These are phyloP conservation scores for Labeo calbasu DNA, from an alignment of 2,797 vertebrate genomes.

Conservation along the genomic window DNA sequence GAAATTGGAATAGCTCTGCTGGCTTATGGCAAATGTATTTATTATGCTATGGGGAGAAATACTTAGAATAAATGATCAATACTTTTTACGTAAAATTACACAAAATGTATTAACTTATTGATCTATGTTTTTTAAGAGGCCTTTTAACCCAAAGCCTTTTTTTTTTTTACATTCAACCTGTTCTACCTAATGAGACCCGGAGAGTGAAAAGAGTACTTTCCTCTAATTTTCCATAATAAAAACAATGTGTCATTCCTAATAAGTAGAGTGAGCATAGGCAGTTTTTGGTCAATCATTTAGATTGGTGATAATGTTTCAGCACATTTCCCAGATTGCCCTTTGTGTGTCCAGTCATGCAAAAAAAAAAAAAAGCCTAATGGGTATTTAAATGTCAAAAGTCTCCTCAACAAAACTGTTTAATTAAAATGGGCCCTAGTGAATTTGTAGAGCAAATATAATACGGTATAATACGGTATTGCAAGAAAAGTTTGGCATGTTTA, in stretches of 20 bases:
- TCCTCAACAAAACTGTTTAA: not conserved
- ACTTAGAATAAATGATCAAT: slow-evolving; percentile 1
- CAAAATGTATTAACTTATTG: not conserved
- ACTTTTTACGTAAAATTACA: not conserved
- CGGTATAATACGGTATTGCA: not conserved
- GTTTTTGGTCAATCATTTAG: not conserved
- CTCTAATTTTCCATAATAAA: not conserved
- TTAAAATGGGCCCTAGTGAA: not conserved
- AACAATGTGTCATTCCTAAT: not conserved
- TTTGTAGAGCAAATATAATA: not conserved
- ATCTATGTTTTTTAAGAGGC: not conserved
- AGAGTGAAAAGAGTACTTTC: not conserved
- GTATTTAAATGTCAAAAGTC: not conserved
- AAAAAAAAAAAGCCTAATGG: not conserved
- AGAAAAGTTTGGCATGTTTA: not conserved
- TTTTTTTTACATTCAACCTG: not conserved
- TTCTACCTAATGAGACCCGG: not conserved
- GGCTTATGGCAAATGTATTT: slow-evolving; percentile 31
- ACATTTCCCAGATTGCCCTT: not conserved
- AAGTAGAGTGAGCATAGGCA: not conserved
- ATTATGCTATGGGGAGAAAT: not conserved
- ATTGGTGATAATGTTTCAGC: not conserved
- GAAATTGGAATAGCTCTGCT: slow-evolving; percentile 5
- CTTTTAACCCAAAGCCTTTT: not conserved
- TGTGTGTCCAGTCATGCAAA: not conserved